Evolutionary conservation across 1,140 invertebrate species (phyloP), one percentile per base, ranked within the genome.

Genomic region (Listronotus oregonensis): DNA sequence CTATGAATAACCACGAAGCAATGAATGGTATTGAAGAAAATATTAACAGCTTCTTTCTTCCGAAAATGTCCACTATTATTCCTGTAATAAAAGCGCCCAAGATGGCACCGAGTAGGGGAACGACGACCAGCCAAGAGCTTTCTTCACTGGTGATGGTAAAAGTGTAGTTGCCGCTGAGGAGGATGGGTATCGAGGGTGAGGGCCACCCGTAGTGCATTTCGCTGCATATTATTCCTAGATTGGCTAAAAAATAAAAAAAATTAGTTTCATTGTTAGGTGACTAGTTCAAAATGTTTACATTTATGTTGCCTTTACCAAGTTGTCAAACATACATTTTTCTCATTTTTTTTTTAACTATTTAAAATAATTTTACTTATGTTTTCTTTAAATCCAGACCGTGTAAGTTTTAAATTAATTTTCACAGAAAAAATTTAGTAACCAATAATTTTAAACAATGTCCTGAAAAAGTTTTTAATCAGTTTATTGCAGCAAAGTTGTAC

Each of bases 1-100:
- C 83, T 3, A 90, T 84, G 4, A 86, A 77, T 4, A 86, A 74
- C 86, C 87, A 91, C 5, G 90, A 89, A 3, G 85, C 66, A 12
- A 87, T 78, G 68, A 86, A 85, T 0, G 87, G 87, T 14, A 69
- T 15, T 0, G 83, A 78, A 0, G 85, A 77, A 2, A 84, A 59
- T 7, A 88, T 72, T 7, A 90, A 82, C 0, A 85, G 81, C n/a
- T 73, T 73, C 70, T 86, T 89, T 6, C 89, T 76, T 2, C 90
- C 90, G 27, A 86, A 67, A 64, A 79, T 82, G 71, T 90, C 87
- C 2, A 89, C 81, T 10, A 84, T 64, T 11, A 66, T 27, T 8
- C 80, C 66, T 40, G 80, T 81, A 9, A 84, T 81, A 3, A 85
- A 75, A 1, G 86, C 86, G 1, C 86, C 85, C 0, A 82, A 63